phyloP scores from a whole-genome alignment of 2,113 vertebrate species.

The Tapirus terrestris region DNA sequence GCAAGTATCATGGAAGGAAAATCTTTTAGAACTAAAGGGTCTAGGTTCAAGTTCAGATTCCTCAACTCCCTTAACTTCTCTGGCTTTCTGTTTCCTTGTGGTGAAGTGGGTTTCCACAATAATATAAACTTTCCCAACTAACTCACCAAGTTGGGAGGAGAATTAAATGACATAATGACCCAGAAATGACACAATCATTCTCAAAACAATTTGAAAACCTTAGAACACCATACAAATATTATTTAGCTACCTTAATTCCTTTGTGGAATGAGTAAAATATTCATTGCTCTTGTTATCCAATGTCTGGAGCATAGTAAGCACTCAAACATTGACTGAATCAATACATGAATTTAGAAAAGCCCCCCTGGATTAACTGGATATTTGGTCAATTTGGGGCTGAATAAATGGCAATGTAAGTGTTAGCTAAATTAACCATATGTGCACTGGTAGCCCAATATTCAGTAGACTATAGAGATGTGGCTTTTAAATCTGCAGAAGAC shows the following conservation, averaged over 20 bases:
- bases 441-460: neutral
- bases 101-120: neutral
- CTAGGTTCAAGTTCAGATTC: neutral
- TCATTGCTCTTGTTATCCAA: neutral
- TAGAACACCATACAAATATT: neutral
- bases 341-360: neutral
- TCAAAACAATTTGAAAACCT: constrained; percentile 3
- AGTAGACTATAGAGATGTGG: neutral
- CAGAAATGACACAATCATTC: neutral
- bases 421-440: neutral
- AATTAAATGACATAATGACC: neutral
- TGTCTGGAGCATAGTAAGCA: neutral
- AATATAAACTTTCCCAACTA: neutral
- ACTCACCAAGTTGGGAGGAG: neutral
- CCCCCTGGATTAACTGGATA: neutral
- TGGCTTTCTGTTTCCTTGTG: neutral
- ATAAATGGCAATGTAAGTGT: neutral
- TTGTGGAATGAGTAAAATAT: neutral
- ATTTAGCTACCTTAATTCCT: neutral
- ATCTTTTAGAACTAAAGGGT: neutral
- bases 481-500: constrained; percentile 4
- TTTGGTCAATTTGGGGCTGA: neutral
- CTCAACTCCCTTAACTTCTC: neutral
- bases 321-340: neutral
- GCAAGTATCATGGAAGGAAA: neutral